Base-by-base conservation (phyloP, 2,113 vertebrate species). In the Nothoprocta pentlandii region DNA sequence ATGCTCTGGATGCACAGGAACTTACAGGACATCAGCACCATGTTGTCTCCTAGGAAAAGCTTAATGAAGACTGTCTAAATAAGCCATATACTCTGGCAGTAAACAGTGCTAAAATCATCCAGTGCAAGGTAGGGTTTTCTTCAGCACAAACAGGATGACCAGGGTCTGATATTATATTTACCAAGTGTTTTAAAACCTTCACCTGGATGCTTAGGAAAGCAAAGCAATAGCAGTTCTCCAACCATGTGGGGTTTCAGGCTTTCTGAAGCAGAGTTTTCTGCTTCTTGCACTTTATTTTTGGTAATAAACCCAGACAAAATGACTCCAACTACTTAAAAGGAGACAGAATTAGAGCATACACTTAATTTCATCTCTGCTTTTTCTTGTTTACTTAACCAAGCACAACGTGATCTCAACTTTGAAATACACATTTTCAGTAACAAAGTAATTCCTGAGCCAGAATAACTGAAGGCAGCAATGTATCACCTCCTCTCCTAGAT, bases 341-440 rank as follows among this genome's bases (percentile, higher is more conserved):
- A 85, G 5, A 6, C 16, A 51, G 30, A 47, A n/a, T n/a, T 9
- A 47, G 11, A 32, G 36, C 1, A 32, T 0, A 2, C 6, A 9
- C 15, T 81, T 70, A 16, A 47, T 28, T 51, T 54, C 39, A 46
- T 4, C 16, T 66, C 68, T 44, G 0, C 16, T 71, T n/a, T 46
- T 12, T 34, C 44, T n/a, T 2, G 3, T 32, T 80, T 76, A 22
- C 49, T 61, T 62, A 66, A 11, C 1, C 21, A 32, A 54, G 21
- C 9, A 26, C 42, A 9, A 4, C 0, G 6, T 16, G 62, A 32
- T 44, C 20, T 22, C 69, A 67, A 36, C 32, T 46, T 13, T 42
- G 44, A 17, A 80, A 69, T 28, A 16, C 0, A 1, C 0, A 0
- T 15, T 44, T 46, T 26, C 30, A 41, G 17, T 36, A 56, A 46